Conservation (phyloP, 2,797 vertebrate genomes). For the Enteromius thamalakanensis region DNA sequence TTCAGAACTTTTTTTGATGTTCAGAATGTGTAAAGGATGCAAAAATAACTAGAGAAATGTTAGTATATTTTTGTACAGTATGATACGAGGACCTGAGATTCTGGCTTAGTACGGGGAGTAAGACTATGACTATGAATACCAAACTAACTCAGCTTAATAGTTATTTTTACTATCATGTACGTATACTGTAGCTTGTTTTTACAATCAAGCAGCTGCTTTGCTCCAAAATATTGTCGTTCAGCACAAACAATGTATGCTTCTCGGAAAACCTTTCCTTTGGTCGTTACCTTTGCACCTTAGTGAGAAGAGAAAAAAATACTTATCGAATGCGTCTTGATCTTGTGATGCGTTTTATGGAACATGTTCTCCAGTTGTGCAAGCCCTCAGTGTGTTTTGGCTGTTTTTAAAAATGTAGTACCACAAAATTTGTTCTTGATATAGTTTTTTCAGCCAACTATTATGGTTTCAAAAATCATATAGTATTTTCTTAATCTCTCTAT, state of each 20-base stretch:
- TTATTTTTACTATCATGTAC: conserved; percentile 83
- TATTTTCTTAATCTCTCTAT: conserved; percentile 71
- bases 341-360: conserved; percentile 89
- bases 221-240: conserved; percentile 75
- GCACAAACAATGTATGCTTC: conserved; percentile 78
- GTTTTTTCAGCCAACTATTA: conserved; percentile 58
- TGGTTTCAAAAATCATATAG: conserved; percentile 51
- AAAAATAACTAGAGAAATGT: conserved; percentile 81
- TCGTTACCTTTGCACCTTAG: conserved; percentile 80
- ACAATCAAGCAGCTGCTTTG: conserved; percentile 80
- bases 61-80: conserved; percentile 86
- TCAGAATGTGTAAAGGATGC: conserved; percentile 81
- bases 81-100: conserved; percentile 72
- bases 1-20: conserved; percentile 74
- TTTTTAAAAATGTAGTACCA: conserved; percentile 85
- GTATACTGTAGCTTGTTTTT: conserved; percentile 80
- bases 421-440: conserved; percentile 73
- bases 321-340: conserved; percentile 87
- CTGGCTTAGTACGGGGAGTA: conserved; percentile 65
- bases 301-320: conserved; percentile 66
- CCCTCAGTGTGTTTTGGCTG: conserved; percentile 87
- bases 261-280: conserved; percentile 63
- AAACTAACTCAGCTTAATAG: conserved; percentile 62
- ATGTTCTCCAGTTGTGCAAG: conserved; percentile 87
- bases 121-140: conserved; percentile 60